Percentiles rank a stretch among this genome's conserved stretches.
Evolutionary conservation across 1,140 invertebrate species (phyloP).

Genomic region (Caenorhabditis tropicalis): DNA sequence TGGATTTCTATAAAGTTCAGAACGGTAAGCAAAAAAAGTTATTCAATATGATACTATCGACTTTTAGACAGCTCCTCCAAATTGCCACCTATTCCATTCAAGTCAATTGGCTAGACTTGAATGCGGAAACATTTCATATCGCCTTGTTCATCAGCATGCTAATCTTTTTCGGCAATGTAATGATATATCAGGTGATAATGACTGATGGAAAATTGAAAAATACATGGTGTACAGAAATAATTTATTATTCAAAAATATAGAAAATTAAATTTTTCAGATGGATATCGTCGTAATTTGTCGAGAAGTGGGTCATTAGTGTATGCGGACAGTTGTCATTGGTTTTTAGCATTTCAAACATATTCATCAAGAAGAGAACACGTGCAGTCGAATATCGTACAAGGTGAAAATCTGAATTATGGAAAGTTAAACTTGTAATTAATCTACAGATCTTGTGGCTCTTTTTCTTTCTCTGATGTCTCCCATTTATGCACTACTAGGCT

Average conservation of each 20-base stretch:
- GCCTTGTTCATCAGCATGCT: slow-evolving; percentile 48
- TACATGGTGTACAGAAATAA: too few relatives aligned
- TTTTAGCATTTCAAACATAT: slow-evolving; percentile 17
- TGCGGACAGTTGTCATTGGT: slow-evolving; percentile 23
- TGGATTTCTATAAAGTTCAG: slow-evolving; percentile 52
- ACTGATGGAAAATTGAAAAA: not conserved
- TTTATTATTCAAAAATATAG: not conserved
- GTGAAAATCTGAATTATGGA: not conserved
- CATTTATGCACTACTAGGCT: not conserved
- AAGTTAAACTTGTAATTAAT: not conserved
- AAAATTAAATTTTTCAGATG: slow-evolving; percentile 24
- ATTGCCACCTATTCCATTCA: not conserved
- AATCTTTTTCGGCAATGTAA: slow-evolving; percentile 56
- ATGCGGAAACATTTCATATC: slow-evolving; percentile 40
- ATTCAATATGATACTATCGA: not conserved
- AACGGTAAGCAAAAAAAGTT: not conserved
- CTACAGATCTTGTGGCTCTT: not conserved
- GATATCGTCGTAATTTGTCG: slow-evolving; percentile 43
- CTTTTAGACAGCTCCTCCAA: not conserved
- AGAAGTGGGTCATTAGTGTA: slow-evolving; percentile 15
- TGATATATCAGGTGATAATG: slow-evolving; percentile 48
- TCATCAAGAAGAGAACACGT: slow-evolving; percentile 19
- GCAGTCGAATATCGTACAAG: not conserved
- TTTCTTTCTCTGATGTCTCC: slow-evolving; percentile 18
- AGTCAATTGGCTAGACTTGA: slow-evolving; percentile 23